Percentiles rank a stretch among this genome's conserved stretches.
phyloP scores from a whole-genome alignment of 2,797 vertebrate species.

The Sorex maritimensis region DNA sequence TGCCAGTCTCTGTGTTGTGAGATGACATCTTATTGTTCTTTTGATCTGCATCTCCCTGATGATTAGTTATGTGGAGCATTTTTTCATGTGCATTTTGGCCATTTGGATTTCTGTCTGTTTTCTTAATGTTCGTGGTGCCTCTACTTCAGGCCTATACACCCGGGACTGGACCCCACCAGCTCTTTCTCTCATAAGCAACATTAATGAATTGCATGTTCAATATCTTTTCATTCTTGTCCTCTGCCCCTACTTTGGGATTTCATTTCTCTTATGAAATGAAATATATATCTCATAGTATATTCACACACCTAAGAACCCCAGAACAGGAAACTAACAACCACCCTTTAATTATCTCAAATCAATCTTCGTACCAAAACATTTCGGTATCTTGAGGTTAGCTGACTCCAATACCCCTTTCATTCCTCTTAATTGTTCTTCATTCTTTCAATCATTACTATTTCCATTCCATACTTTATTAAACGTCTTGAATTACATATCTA shows the following conservation, averaged over 20 bases:
- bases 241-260: not conserved
- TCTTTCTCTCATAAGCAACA: not conserved
- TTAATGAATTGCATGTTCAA: not conserved
- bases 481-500: not conserved
- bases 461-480: not conserved
- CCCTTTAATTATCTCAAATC: not conserved
- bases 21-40: too few relatives aligned
- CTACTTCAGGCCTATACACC: too few relatives aligned
- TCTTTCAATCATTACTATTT: not conserved
- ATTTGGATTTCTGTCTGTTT: too few relatives aligned
- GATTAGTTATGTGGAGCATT: too few relatives aligned
- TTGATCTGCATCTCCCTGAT: too few relatives aligned
- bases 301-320: not conserved
- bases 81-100: too few relatives aligned
- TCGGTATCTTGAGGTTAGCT: not conserved
- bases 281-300: too few relatives aligned
- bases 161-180: too few relatives aligned
- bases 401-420: too few relatives aligned
- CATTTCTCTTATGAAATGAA: not conserved
- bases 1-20: too few relatives aligned
- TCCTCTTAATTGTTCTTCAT: not conserved
- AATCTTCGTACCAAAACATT: not conserved
- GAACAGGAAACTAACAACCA: not conserved
- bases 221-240: not conserved
- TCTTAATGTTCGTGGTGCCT: too few relatives aligned